Evolutionary conservation across 2,797 vertebrate species (phyloP).

Genomic region (Prunella strophiata): DNA sequence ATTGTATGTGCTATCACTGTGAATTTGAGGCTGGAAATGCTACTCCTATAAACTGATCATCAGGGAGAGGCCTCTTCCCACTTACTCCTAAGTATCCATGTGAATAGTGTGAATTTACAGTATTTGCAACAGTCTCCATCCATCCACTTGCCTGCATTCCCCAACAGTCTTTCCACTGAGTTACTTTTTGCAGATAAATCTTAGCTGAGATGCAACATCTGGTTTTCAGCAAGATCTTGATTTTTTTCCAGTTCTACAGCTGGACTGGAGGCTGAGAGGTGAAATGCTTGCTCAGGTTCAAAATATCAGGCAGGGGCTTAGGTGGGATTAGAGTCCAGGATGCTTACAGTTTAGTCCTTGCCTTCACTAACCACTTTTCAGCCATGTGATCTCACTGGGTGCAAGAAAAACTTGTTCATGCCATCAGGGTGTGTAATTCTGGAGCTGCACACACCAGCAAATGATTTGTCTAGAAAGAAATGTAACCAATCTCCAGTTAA

Average conservation of each 20-base stretch:
- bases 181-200: constrained; percentile 37
- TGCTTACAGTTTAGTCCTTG: constrained; percentile 58
- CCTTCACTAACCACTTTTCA: constrained; percentile 56
- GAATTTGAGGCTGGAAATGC: not conserved
- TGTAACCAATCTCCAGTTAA: constrained; percentile 2
- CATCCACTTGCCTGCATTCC: not conserved
- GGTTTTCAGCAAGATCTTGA: constrained; percentile 61
- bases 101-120: not conserved
- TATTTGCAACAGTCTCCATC: not conserved
- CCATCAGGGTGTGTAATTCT: not conserved
- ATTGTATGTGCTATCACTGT: not conserved
- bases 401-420: not conserved
- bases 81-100: not conserved
- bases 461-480: constrained; percentile 29
- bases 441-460: not conserved
- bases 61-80: not conserved
- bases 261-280: constrained; percentile 60
- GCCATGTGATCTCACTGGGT: constrained; percentile 22
- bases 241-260: constrained; percentile 67
- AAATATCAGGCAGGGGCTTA: constrained; percentile 61
- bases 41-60: not conserved
- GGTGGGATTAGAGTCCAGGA: constrained; percentile 53
- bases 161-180: constrained; percentile 26
- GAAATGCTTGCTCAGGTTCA: constrained; percentile 70
- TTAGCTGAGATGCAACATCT: constrained; percentile 68